Base-by-base conservation (phyloP, 64 coral and sea anemone species). In the Stylophora pistillata region DNA sequence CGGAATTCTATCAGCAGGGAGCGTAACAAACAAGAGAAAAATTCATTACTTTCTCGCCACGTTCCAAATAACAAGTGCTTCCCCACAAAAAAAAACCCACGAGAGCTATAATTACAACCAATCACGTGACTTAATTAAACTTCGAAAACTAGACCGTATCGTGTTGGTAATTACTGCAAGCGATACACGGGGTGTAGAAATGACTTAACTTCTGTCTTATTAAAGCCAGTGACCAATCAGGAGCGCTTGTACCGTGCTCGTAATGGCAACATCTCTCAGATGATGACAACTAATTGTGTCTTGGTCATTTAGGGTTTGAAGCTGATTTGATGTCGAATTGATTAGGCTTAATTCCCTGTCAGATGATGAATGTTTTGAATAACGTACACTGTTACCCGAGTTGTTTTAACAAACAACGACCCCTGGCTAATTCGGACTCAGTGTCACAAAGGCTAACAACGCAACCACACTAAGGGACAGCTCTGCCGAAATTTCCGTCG, bases 321-420 rank as follows among this genome's bases (percentile, higher is more conserved):
- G 91, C 86, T 92, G 95, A 96, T 96, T 96, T 96, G 95, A 96
- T 96, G 91, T 93, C 53, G 94, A 89, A 96, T 90, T 96, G 94
- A 96, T 96, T 96, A 96, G 86, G 91, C 76, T 90, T 89, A 89
- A 96, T 96, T 75, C 94, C 74, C 89, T 95, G 94, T 95, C 94
- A 95, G 84, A 95, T 93, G 87, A 93, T 91, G 91, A 96, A 96
- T 96, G 94, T 96, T 93, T 96, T 96, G 81, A 96, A 93, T 96
- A 89, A 96, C 75, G 86, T 62, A 81, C 80, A 81, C 89, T 91
- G 89, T 91, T 95, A 87, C 85, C 72, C 11, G 74, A 90, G 81
- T 96, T 96, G 94, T 93, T 87, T 90, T 82, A 92, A 93, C 94
- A 89, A 96, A 96, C 89, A 91, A 93, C 54, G 32, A 86, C 76